Evolutionary conservation across 2,888 invertebrate species (phyloP), one percentile per base, ranked within the genome.

Genomic region (Habroteleia sp.): DNA sequence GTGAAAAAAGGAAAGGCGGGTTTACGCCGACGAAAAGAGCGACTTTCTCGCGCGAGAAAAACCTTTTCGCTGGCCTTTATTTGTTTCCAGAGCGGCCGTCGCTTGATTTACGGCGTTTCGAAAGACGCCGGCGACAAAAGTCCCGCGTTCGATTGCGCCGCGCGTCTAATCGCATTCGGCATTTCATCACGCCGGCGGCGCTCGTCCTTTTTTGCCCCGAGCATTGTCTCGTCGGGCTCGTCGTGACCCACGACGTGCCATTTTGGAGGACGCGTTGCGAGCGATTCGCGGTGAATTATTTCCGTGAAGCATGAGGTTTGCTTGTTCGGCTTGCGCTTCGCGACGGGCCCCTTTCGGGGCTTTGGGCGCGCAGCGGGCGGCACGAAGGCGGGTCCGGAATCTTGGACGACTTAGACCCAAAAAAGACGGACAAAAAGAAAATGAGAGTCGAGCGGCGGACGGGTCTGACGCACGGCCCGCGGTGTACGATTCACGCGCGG

Each of bases 201-300:
- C 17, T 31, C 33, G 41, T 33, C 52, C 31, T 14, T 14, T 44
- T 44, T 44, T 27, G 16, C 23, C 17, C 16, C n/a, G n/a, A n/a
- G 54, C 46, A 54, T 56, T 56, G 66, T 56, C 54, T 65, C 35
- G 23, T 29, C 48, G 52, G 20, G 56, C 41, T 56, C 35, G n/a
- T n/a, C n/a, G 60, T 62, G 72, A 56, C 63, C 65, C 62, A 50
- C 10, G 74, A 54, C 66, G 66, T 63, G 72, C 72, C 16, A 50
- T 54, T 68, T 58, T 63, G 14, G 68, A 74, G 74, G 74, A 62
- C 73, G 46, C 35, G 46, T 50, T 25, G 65, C 50, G 50, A 52
- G 63, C 74, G 68, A 56, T 62, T 68, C 60, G 56, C 68, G 68
- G 62, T 68, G 74, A 74, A 74, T 74, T 74, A 74, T 74, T 74